These are phyloP conservation scores for Tigriopus californicus DNA, from an alignment of 2,888 invertebrate genomes.

Conservation along the genomic window DNA sequence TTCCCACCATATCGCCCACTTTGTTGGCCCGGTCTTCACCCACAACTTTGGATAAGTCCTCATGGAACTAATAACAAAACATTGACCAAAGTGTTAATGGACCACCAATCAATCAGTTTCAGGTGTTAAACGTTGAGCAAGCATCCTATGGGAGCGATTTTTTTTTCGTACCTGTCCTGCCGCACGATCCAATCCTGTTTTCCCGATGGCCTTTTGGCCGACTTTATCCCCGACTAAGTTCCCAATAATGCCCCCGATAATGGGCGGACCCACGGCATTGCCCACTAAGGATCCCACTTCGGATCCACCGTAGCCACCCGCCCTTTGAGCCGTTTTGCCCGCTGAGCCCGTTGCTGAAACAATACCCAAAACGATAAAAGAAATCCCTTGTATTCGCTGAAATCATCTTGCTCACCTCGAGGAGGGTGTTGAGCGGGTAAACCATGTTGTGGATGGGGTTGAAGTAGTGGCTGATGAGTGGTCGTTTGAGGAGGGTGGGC, in stretches of 20 bases:
- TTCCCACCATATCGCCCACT: conserved; percentile 7
- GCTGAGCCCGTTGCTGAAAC: background rate
- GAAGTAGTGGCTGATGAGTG: no score
- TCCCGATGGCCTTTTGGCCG: background rate
- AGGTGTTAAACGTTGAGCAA: background rate
- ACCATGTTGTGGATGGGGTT: no score
- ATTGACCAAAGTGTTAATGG: no score
- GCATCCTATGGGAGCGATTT: no score
- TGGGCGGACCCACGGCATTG: conserved; percentile 11
- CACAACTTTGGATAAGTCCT: conserved; percentile 5
- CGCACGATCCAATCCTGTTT: conserved; percentile 9
- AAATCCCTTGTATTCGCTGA: no score
- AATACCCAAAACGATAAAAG: no score
- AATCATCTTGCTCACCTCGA: no score
- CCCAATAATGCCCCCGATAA: conserved; percentile 14
- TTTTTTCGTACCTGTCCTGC: background rate
- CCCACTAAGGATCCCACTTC: conserved; percentile 12
- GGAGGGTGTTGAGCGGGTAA: no score
- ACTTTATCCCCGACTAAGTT: conserved; percentile 11
- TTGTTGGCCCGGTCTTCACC: conserved; percentile 9
- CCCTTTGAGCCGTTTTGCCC: conserved; percentile 7
- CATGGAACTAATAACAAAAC: background rate
- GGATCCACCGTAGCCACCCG: conserved; percentile 14
- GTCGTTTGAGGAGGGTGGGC: no score
- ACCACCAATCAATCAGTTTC: background rate